Evolutionary conservation across 2,888 invertebrate genomes (phyloP).

Genomic region (Phyllotreta striolata): DNA sequence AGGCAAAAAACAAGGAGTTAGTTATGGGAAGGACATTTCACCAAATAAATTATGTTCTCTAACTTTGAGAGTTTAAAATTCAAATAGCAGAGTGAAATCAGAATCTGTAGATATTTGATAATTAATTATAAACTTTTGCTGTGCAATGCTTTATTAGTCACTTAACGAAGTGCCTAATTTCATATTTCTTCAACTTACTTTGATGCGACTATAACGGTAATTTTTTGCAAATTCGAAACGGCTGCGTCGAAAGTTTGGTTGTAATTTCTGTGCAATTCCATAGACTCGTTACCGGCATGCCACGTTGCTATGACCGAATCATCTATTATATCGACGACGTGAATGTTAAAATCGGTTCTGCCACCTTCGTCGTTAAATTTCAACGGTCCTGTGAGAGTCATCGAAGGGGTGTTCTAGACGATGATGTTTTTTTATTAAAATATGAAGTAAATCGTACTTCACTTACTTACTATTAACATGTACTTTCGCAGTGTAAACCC

Average conservation of each 20-base stretch:
- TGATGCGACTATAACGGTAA: conserved; percentile 68
- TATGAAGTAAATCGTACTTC: conserved; percentile 9
- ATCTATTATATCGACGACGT: conserved; percentile 71
- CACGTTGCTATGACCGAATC: conserved; percentile 66
- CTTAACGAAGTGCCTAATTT: too few species aligned
- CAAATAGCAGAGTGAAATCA: conserved; percentile 8
- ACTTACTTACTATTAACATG: conserved; percentile 66
- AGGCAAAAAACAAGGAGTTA: not conserved
- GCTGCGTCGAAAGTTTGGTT: conserved; percentile 58
- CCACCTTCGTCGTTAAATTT: conserved; percentile 74
- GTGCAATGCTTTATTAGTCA: too few species aligned
- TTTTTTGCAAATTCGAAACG: conserved; percentile 63
- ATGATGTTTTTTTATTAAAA: not conserved
- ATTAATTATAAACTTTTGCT: too few species aligned
- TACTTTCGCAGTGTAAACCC: conserved; percentile 72
- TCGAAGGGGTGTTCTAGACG: conserved; percentile 46
- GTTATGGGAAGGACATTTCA: too few species aligned
- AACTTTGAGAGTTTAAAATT: not conserved
- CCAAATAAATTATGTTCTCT: too few species aligned
- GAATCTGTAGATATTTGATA: too few species aligned
- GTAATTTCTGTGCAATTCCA: conserved; percentile 50
- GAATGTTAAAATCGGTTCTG: conserved; percentile 68
- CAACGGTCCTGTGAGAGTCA: conserved; percentile 72
- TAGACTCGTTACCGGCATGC: conserved; percentile 52
- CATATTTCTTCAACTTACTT: conserved; percentile 43